Evolutionary conservation across 2,113 vertebrate genomes (phyloP).

Genomic region (Thamnophis sirtalis): DNA sequence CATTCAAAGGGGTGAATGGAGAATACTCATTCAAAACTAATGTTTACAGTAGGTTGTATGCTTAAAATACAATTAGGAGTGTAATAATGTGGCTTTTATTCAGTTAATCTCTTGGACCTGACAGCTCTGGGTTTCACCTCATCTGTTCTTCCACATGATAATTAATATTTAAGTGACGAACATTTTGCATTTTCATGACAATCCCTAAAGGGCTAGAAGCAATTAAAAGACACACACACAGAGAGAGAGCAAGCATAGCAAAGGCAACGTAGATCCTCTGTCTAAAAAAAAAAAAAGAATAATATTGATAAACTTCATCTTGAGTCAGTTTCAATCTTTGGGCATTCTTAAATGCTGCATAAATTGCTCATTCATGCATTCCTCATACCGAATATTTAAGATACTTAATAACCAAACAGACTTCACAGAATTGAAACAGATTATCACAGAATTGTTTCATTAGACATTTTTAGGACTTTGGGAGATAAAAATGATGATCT

Average conservation of each 20-base stretch:
- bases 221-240: slow-evolving; percentile 24
- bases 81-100: background rate
- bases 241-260: background rate
- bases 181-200: slow-evolving; percentile 34
- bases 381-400: background rate
- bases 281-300: slow-evolving; percentile 20
- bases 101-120: background rate
- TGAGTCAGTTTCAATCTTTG: background rate
- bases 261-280: slow-evolving; percentile 20
- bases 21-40: background rate
- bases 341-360: background rate
- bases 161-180: slow-evolving; percentile 55
- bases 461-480: background rate
- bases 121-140: slow-evolving; percentile 30
- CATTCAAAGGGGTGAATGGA: too few species aligned
- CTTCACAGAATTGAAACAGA: too few species aligned
- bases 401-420: background rate
- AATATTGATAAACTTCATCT: slow-evolving; percentile 9
- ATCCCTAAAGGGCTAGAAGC: slow-evolving; percentile 25
- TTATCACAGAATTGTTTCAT: background rate
- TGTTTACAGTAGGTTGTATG: background rate
- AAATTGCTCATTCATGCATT: background rate
- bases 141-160: slow-evolving; percentile 18
- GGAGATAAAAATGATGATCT: background rate
- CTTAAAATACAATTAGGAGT: background rate